Evolutionary conservation across 2,888 invertebrate genomes (phyloP), one percentile per base, ranked within the genome.

Genomic region (Lasioglossum villosulum): DNA sequence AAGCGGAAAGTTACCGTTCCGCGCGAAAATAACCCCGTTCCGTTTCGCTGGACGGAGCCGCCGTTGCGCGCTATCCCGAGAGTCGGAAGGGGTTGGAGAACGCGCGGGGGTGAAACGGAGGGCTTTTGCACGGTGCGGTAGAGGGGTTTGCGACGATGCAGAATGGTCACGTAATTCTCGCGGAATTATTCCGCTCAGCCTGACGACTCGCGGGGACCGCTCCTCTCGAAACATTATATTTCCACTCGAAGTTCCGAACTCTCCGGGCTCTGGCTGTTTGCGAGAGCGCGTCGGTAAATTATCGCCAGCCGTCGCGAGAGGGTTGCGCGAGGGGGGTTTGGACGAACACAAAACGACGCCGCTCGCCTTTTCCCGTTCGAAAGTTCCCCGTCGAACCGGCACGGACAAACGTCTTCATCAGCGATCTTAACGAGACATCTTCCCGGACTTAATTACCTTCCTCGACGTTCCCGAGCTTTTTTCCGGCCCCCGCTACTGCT

Each of bases 331-430:
- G 19, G 34, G 34, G 27, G n/a, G n/a, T 2, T 6, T 6, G 23
- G 70, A 2, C 4, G 73, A 71, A 78, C 75, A 48, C 70, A 80
- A 56, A 56, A 56, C 56, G 56, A 79, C 79, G 73, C 42, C 23
- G 39, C 52, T 78, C 81, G 78, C 66, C 80, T 78, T 82, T 84
- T 73, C 76, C 52, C 42, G 56, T 82, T 80, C 76, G 77, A 86
- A 90, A 90, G 86, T 90, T 90, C 82, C 74, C 72, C 66, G 78
- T 56, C 75, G 78, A 80, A 80, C 75, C 82, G 71, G 82, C 79
- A 75, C 83, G 86, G 90, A 91, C 90, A 91, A 90, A 87, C 90
- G 90, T 89, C 89, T 91, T 91, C 90, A 91, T 90, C 89, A 91
- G 86, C 73, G 84, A 91, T 90, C 91, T 90, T 89, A 88, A 88